Percentiles rank a stretch among this genome's conserved stretches.
Evolutionary conservation across 2,888 invertebrate genomes (phyloP).

Genomic region (Penaeus monodon): DNA sequence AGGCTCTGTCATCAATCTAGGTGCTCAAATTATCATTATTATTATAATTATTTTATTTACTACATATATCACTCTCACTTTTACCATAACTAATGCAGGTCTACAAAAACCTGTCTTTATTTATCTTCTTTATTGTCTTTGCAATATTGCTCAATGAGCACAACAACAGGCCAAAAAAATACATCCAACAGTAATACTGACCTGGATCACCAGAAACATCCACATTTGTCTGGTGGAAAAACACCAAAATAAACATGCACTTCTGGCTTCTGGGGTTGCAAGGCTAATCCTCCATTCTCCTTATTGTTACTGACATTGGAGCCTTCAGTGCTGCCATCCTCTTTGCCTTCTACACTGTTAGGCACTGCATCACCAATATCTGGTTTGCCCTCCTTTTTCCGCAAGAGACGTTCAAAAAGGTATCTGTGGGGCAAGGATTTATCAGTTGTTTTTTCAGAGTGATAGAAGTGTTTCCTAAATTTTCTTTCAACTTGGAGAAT

Average conservation of each 20-base stretch:
- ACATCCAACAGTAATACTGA: neutral
- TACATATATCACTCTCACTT: too few species aligned
- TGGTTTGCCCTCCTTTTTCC: too few species aligned
- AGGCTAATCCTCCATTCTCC: neutral
- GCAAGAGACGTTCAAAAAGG: too few species aligned
- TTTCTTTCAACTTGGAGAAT: too few species aligned
- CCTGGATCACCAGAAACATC: constrained; percentile 17
- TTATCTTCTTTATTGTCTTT: neutral
- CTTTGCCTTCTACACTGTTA: neutral
- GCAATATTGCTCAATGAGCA: neutral
- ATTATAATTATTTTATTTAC: too few species aligned
- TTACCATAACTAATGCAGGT: too few species aligned
- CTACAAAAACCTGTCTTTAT: too few species aligned
- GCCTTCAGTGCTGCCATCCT: neutral
- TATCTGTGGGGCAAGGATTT: too few species aligned
- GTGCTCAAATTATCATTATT: too few species aligned
- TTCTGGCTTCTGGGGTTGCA: constrained; percentile 1
- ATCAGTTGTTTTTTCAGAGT: too few species aligned
- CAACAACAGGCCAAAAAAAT: neutral
- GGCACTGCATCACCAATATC: neutral
- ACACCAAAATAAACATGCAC: constrained; percentile 19
- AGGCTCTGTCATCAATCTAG: too few species aligned
- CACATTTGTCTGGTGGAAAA: neutral
- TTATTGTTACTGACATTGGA: neutral
- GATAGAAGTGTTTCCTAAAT: too few species aligned